A percentile compares a stretch with the other conserved stretches of the same genome.
Conservation (phyloP, 2,888 invertebrate species). For the Antheraea yamamai region DNA sequence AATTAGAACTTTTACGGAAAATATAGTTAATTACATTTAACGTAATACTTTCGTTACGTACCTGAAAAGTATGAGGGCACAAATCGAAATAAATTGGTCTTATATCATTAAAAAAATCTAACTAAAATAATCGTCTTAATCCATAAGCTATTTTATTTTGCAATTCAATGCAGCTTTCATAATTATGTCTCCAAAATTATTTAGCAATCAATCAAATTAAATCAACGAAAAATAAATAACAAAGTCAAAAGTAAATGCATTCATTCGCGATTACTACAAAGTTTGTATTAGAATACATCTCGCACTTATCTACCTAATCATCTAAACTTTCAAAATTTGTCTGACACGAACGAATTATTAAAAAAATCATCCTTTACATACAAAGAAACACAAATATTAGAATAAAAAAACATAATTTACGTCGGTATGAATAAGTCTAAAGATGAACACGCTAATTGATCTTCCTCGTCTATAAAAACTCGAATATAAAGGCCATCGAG, state of each 20-base stretch:
- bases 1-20: no score
- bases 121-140: no score
- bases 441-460: conserved; percentile 14
- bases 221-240: neutral
- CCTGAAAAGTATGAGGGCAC: no score
- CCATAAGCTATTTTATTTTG: neutral
- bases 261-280: neutral
- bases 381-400: neutral
- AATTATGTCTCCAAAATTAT: neutral
- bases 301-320: neutral
- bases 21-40: no score
- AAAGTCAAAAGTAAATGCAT: neutral
- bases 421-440: neutral
- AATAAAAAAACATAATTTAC: neutral
- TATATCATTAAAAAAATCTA: no score
- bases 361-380: neutral
- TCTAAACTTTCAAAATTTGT: neutral
- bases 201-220: neutral
- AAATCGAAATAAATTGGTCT: no score
- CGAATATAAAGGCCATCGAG: neutral
- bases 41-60: no score
- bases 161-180: neutral
- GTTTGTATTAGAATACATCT: neutral
- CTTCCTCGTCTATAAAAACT: neutral
- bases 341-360: neutral